These are phyloP conservation scores for Watsonalla cultraria DNA, from an alignment of 2,888 invertebrate species.

Conservation along the genomic window DNA sequence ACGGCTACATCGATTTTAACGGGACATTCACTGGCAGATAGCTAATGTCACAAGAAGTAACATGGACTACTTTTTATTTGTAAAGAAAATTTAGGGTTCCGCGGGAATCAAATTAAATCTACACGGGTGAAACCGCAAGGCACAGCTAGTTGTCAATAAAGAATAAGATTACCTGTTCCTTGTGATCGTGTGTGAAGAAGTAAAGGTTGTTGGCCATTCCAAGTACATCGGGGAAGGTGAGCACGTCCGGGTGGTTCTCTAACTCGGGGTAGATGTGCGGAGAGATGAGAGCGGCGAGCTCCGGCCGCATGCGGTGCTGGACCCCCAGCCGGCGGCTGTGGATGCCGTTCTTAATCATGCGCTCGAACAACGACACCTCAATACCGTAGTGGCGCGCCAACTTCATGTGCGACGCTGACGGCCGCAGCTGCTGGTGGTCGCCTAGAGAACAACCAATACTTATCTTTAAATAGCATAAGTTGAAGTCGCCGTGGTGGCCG, in stretches of 20 bases:
- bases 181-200: conserved; percentile 82
- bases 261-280: conserved; percentile 85
- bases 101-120: too few relatives aligned
- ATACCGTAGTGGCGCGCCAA: conserved; percentile 82
- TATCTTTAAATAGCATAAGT: too few relatives aligned
- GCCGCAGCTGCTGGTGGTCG: conserved; percentile 90
- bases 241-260: conserved; percentile 80
- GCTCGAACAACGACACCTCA: conserved; percentile 89
- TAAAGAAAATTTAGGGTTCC: too few relatives aligned
- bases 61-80: too few relatives aligned
- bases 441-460: conserved; percentile 48
- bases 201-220: conserved; percentile 82
- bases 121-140: too few relatives aligned
- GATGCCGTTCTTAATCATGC: conserved; percentile 84
- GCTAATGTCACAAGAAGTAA: too few relatives aligned
- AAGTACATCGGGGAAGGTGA: conserved; percentile 72
- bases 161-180: conserved; percentile 67
- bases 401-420: conserved; percentile 82
- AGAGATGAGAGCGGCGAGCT: conserved; percentile 71
- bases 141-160: too few relatives aligned
- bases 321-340: conserved; percentile 79
- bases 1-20: too few relatives aligned
- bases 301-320: conserved; percentile 90
- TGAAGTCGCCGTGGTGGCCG: too few relatives aligned
- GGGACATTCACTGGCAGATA: too few relatives aligned